phyloP scores from a whole-genome alignment of 2,797 vertebrate genomes.

The Notamacropus eugenii region DNA sequence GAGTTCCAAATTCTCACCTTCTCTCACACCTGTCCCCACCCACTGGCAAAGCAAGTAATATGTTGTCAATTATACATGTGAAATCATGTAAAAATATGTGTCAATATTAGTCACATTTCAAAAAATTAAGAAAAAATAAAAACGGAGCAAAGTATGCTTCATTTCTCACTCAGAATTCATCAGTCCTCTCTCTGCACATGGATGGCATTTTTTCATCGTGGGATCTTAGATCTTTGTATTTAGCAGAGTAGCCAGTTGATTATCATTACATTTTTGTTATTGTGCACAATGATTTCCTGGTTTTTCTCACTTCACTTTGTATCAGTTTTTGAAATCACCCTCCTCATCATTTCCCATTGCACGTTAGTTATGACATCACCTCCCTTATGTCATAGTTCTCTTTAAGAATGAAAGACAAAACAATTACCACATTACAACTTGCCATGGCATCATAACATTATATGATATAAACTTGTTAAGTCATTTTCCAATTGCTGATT shows the following conservation, averaged over 20 bases:
- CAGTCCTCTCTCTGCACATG: not conserved
- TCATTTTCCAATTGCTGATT: not conserved
- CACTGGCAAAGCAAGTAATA: not conserved
- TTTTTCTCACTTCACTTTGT: not conserved
- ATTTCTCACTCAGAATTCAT: not conserved
- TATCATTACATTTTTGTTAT: not conserved
- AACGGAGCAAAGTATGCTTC: not conserved
- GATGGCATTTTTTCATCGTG: not conserved
- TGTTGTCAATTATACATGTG: not conserved
- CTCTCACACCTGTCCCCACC: not conserved
- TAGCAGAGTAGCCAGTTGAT: not conserved
- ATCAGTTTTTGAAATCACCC: not conserved
- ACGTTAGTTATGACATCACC: not conserved
- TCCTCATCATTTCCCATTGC: not conserved
- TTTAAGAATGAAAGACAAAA: no score
- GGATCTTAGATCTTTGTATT: not conserved
- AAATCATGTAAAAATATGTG: not conserved
- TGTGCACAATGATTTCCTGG: not conserved
- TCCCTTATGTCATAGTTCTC: no score
- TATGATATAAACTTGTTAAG: not conserved
- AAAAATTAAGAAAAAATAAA: not conserved
- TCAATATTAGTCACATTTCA: not conserved
- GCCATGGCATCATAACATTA: not conserved
- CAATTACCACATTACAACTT: not conserved
- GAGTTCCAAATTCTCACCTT: not conserved